phyloP scores from a whole-genome alignment of 2,113 vertebrate genomes.

The Vulpes lagopus region DNA sequence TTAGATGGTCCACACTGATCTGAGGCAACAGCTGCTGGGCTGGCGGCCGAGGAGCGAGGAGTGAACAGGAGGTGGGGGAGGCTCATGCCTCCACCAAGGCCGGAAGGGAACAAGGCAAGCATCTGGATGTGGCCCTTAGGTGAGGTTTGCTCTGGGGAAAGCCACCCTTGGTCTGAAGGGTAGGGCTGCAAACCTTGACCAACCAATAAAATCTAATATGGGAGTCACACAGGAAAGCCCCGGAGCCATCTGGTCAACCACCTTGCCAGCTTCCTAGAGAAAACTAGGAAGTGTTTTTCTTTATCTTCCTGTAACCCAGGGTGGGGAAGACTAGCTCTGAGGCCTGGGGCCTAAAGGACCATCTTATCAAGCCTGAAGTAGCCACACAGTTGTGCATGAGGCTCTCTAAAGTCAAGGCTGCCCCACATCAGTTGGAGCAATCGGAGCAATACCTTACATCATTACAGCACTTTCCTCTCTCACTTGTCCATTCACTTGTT shows the following conservation, averaged over 20 bases:
- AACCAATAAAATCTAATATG: not conserved
- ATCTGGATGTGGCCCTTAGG: constrained; percentile 58
- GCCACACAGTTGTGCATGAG: not conserved
- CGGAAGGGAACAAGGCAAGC: constrained; percentile 69
- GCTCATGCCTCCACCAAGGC: constrained; percentile 67
- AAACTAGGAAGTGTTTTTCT: constrained; percentile 7
- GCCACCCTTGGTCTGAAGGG: not conserved
- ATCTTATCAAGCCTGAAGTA: constrained; percentile 6
- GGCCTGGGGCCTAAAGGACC: not conserved
- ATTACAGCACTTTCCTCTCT: not conserved
- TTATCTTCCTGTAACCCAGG: not conserved
- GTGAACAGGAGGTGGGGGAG: constrained; percentile 76
- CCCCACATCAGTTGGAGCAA: not conserved
- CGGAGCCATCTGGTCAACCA: constrained; percentile 62
- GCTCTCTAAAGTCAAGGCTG: not conserved
- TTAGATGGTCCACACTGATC: constrained; percentile 83
- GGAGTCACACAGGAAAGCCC: not conserved
- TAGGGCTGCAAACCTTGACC: not conserved
- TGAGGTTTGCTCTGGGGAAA: constrained; percentile 34
- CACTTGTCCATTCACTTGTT: not conserved
- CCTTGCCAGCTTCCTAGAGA: constrained; percentile 1
- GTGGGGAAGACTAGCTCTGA: not conserved
- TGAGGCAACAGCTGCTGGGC: constrained; percentile 83
- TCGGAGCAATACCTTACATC: not conserved
- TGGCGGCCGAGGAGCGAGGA: constrained; percentile 72